phyloP scores from a whole-genome alignment of 2,888 invertebrate genomes.

The Eupithecia inturbata region DNA sequence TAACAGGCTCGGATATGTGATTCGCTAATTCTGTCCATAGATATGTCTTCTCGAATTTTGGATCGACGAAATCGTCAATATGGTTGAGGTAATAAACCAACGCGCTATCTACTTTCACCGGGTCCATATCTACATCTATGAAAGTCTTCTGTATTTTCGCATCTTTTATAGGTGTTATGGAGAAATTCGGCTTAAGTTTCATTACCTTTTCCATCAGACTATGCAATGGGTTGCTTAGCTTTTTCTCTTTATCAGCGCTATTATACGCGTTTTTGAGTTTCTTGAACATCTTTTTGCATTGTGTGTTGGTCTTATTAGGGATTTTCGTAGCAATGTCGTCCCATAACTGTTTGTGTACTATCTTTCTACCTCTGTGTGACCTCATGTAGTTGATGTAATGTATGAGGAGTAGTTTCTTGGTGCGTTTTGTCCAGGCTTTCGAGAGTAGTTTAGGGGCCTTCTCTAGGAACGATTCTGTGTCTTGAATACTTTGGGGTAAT shows the following conservation, averaged over 20 bases:
- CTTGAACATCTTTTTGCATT: constrained; percentile 67
- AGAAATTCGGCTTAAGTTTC: constrained; percentile 61
- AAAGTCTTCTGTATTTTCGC: constrained; percentile 56
- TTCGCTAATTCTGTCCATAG: constrained; percentile 71
- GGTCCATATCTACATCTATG: constrained; percentile 60
- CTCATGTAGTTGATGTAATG: constrained; percentile 68
- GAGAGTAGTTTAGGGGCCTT: constrained; percentile 23
- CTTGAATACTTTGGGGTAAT: constrained; percentile 30
- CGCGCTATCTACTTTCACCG: constrained; percentile 62
- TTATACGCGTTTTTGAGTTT: constrained; percentile 63
- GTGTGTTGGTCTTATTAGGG: constrained; percentile 55
- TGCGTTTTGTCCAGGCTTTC: constrained; percentile 62
- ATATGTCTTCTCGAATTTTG: constrained; percentile 71
- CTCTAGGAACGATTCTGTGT: constrained; percentile 21
- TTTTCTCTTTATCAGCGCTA: constrained; percentile 46
- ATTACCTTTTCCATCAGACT: constrained; percentile 64
- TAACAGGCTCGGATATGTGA: constrained; percentile 59
- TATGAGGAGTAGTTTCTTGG: constrained; percentile 64
- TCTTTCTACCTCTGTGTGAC: constrained; percentile 59
- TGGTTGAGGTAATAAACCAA: constrained; percentile 69
- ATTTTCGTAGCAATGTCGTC: constrained; percentile 63
- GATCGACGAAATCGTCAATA: constrained; percentile 71
- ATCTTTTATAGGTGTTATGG: constrained; percentile 44
- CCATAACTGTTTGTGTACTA: constrained; percentile 69
- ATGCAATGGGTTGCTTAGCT: constrained; percentile 49